Evolutionary conservation across 2,113 vertebrate species (phyloP), one percentile per base, ranked within the genome.

Genomic region (Rhynchomys soricoides): DNA sequence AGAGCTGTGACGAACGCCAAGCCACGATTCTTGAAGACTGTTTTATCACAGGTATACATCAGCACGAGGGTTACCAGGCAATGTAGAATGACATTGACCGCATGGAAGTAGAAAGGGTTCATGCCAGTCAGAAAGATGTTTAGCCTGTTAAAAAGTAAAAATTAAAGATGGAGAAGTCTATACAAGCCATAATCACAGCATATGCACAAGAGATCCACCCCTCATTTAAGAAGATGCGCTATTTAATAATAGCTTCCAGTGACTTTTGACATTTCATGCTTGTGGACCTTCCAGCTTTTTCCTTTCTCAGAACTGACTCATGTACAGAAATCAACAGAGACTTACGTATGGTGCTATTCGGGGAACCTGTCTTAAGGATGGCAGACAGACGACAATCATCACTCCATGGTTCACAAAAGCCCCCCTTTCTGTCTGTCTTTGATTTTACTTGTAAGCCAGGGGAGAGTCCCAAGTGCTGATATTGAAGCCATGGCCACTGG

Each of bases 81-180:
- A 98, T 99, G 99, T 81, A 99, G 97, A 95, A 98, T 97, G 70
- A 99, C 98, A 92, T 99, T 99, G 95, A 99, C 98, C 0, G 98
- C 94, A 0, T 99, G 99, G 97, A 99, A 99, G 93, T 99, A 99
- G 93, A 99, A 98, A 1, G 99, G 99, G 45, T 98, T 98, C 99
- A 99, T 99, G 34, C 99, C 99, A 79, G 98, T 99, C 97, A 99
- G 96, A 96, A 99, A 97, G 85, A 99, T 97, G 97, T 99, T 99
- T 86, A 99, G 98, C 98, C 99, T 99, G 88, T 75, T 86, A 94
- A 90, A 93, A 68, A 29, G 2, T 43, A 90, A 75, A 68, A 62
- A 6, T 10, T 17, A 24, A 68, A 90, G 48, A 37, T 29, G 37
- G 45, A 26, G 52, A 19, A 77, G 95, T 57, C 4, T 2, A 5